Conservation (phyloP, 2,888 invertebrate genomes). For the Drosophila atroscutellata region DNA sequence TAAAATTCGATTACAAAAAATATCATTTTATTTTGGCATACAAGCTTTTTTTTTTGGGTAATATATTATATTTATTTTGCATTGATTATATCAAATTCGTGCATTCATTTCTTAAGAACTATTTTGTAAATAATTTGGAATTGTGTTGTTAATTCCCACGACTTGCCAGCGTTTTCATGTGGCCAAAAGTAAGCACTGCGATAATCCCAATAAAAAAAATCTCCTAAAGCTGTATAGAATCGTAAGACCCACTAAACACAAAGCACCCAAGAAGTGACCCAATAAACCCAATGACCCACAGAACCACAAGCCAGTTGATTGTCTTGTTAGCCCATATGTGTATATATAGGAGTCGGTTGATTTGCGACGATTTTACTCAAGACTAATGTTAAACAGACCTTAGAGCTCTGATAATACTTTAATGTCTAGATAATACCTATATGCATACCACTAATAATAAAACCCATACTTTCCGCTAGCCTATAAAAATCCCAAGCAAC, state of each 20-base stretch:
- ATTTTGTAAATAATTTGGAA: not conserved
- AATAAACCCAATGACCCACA: not conserved
- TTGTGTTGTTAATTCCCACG: not conserved
- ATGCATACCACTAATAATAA: slow-evolving; percentile 9
- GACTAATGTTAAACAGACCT: slow-evolving; percentile 40
- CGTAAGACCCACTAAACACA: slow-evolving; percentile 1
- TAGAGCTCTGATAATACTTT: slow-evolving; percentile 30
- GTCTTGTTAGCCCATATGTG: slow-evolving; percentile 31
- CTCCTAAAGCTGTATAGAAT: slow-evolving; percentile 11
- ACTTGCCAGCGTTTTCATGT: slow-evolving; percentile 23
- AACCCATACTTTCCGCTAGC: slow-evolving; percentile 9
- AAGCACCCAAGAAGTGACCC: slow-evolving; percentile 4
- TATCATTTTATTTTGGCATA: not conserved
- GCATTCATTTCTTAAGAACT: not conserved
- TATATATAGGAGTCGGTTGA: slow-evolving; percentile 18
- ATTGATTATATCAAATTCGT: not conserved
- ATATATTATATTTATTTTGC: not conserved
- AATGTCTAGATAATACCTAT: slow-evolving; percentile 36
- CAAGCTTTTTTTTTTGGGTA: not conserved
- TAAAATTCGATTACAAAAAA: not conserved
- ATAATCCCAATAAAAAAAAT: not conserved
- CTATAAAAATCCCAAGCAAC: slow-evolving; percentile 1
- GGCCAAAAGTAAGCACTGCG: slow-evolving; percentile 3
- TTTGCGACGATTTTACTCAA: slow-evolving; percentile 15
- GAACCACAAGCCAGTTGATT: slow-evolving; percentile 23